Conservation (phyloP, 2,888 invertebrate species). For the Acronicta leporina region DNA sequence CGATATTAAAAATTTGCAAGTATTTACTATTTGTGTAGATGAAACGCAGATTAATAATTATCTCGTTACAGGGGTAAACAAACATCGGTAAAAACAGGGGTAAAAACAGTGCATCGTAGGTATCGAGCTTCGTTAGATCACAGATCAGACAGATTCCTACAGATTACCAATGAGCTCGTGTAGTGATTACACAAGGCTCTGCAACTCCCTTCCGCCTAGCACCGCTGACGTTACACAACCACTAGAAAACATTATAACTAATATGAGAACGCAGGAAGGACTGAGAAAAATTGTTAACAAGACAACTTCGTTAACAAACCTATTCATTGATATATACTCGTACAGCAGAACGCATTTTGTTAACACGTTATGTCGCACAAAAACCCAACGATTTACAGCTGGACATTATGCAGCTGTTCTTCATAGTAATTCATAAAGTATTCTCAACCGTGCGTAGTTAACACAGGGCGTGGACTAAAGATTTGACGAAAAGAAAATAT, state of each 20-base stretch:
- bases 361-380: no score
- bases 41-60: background rate
- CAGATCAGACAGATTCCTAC: slow-evolving; percentile 33
- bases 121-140: slow-evolving; percentile 32
- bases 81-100: slow-evolving; percentile 21
- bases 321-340: no score
- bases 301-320: background rate
- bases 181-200: slow-evolving; percentile 52
- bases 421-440: no score
- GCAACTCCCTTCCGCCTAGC: slow-evolving; percentile 44
- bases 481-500: no score
- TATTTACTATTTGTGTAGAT: background rate
- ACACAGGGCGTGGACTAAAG: no score
- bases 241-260: slow-evolving; percentile 19
- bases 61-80: slow-evolving; percentile 9
- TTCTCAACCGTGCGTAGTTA: no score
- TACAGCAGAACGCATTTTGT: no score
- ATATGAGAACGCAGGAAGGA: slow-evolving; percentile 30
- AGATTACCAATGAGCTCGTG: slow-evolving; percentile 44
- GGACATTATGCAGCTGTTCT: no score
- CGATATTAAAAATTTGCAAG: no score
- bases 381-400: no score
- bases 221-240: slow-evolving; percentile 34
- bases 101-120: slow-evolving; percentile 17
- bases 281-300: slow-evolving; percentile 1